Conservation (phyloP, 2,113 vertebrate genomes). For the Bungarus multicinctus region DNA sequence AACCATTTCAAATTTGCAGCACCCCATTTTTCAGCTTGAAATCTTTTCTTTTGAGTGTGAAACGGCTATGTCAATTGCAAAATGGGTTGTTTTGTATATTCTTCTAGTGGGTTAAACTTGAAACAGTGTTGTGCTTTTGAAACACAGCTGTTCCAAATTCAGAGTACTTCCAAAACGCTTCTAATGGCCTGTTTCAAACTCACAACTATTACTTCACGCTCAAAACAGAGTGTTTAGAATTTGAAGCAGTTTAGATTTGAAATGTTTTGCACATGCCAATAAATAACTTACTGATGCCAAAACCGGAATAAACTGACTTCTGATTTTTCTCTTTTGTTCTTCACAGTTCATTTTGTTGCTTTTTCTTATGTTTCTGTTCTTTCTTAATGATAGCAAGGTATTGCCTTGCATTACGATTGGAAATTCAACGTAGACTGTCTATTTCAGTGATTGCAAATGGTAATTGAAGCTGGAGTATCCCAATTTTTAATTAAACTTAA, state of each 20-base stretch:
- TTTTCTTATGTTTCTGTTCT: not conserved
- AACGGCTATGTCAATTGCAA: not conserved
- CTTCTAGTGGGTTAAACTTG: not conserved
- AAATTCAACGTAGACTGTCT: slow-evolving; percentile 43
- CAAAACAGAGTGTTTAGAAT: not conserved
- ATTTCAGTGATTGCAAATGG: slow-evolving; percentile 43
- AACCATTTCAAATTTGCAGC: not conserved
- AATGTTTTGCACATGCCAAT: not conserved
- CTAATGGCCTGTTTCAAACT: not conserved
- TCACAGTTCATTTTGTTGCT: not conserved
- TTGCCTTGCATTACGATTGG: slow-evolving; percentile 14
- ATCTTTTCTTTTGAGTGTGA: not conserved
- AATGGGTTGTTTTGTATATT: not conserved
- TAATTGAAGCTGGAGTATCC: slow-evolving; percentile 49
- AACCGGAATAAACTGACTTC: slow-evolving; percentile 24
- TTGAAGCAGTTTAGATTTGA: not conserved
- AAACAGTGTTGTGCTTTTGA: not conserved
- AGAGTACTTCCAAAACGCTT: not conserved
- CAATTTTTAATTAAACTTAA: slow-evolving; percentile 65
- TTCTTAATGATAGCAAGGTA: slow-evolving; percentile 30
- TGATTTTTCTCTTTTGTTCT: not conserved
- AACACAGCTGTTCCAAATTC: not conserved
- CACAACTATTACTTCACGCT: not conserved
- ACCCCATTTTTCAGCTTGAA: not conserved
- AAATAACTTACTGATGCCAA: not conserved